phyloP scores from a whole-genome alignment of 2,888 invertebrate genomes.

The Heliconius aoede region DNA sequence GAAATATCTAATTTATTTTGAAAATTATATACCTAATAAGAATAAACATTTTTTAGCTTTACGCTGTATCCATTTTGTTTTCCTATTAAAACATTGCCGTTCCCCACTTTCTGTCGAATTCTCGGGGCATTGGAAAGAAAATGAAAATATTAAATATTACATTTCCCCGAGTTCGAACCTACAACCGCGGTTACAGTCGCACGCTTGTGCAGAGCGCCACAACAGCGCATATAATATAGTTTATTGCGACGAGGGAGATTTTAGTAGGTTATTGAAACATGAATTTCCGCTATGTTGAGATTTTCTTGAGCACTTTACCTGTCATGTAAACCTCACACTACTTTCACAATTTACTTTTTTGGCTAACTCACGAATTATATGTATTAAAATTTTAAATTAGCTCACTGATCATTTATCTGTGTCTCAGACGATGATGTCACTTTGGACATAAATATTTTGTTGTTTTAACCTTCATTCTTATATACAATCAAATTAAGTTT shows the following conservation, averaged over 20 bases:
- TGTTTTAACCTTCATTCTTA: too few relatives aligned
- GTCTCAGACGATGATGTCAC: neutral
- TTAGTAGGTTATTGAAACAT: constrained; percentile 3
- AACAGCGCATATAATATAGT: neutral
- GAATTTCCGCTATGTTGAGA: constrained; percentile 17
- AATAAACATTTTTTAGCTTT: too few relatives aligned
- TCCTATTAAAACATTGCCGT: too few relatives aligned
- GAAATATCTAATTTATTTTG: too few relatives aligned
- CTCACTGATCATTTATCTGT: neutral
- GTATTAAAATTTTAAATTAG: neutral
- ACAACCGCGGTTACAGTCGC: neutral
- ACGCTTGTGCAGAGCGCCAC: neutral
- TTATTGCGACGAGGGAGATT: too few relatives aligned
- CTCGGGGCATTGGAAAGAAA: too few relatives aligned
- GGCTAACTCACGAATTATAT: neutral
- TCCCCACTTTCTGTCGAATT: too few relatives aligned
- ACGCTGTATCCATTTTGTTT: too few relatives aligned
- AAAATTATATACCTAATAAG: too few relatives aligned
- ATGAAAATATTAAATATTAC: too few relatives aligned
- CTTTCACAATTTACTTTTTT: constrained; percentile 22
- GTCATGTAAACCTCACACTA: constrained; percentile 10
- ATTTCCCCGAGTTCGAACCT: neutral
- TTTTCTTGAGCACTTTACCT: constrained; percentile 13
- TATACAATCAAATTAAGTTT: too few relatives aligned
- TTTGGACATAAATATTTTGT: too few relatives aligned